Percentiles rank a stretch among this genome's conserved stretches.
Conservation (phyloP, 2,888 invertebrate species). For the Epiperipatus broadwayi region DNA sequence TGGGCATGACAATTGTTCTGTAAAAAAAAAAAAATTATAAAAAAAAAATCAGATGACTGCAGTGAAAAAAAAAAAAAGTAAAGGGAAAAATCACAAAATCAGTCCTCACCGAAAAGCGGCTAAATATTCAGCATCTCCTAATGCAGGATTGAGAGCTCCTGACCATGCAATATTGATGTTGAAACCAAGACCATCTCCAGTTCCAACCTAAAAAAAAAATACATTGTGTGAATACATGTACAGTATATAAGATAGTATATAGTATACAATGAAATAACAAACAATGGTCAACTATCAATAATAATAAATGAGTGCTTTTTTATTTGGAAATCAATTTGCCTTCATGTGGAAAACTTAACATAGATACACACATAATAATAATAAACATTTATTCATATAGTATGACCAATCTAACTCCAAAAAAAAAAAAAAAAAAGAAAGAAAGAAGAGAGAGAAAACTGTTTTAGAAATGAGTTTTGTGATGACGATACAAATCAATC, state of each 20-base stretch:
- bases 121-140: conserved; percentile 82
- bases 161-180: conserved; percentile 94
- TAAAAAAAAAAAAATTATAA: conserved; percentile 15
- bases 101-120: conserved; percentile 53
- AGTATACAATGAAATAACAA: background rate
- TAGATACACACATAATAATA: no score
- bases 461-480: no score
- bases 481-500: no score
- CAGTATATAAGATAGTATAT: no score
- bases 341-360: no score
- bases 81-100: background rate
- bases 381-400: background rate
- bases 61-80: conserved; percentile 31
- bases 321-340: no score
- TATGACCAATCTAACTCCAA: background rate
- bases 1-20: conserved; percentile 80
- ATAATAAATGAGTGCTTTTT: no score
- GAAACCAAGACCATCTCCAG: conserved; percentile 69
- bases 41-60: conserved; percentile 35
- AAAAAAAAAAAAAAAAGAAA: background rate
- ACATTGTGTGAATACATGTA: conserved; percentile 1
- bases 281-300: background rate
- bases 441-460: no score
- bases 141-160: conserved; percentile 55
- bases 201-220: conserved; percentile 44